Evolutionary conservation across 2,113 vertebrate genomes (phyloP), one percentile per base, ranked within the genome.

Genomic region (Xiphophorus couchianus): DNA sequence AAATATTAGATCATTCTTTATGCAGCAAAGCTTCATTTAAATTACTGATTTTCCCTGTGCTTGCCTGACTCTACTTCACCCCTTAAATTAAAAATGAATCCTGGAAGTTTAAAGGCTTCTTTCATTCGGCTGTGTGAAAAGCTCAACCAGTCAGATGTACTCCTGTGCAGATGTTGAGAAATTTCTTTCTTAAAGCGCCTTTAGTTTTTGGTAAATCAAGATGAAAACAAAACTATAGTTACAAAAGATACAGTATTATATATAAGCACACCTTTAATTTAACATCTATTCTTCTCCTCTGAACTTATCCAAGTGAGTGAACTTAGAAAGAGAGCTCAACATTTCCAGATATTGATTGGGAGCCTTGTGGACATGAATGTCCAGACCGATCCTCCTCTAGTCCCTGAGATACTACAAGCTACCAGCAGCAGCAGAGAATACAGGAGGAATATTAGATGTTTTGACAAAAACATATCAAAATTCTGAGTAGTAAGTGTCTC

Each of bases 261-360:
- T 48, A 0, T 25, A 22, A 54, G 8, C 51, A 10, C 8, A n/a
- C 25, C 51, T 58, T 25, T 58, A 25, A 58, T 58, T 58, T 58
- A n/a, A n/a, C 51, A 6, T 58, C 25, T n/a, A 19, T 1, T 17
- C 25, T 54, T 54, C 51, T 17, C 8, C 51, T 58, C 17, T 25
- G 25, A 30, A 65, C 44, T 6, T 33, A 10, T 61, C 69, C 17
- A 22, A 77, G 66, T 70, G 48, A 33, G 68, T 13, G 29, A 81
- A 88, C 73, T 64, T 30, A 42, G 69, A 61, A 69, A 62, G 61
- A 67, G 29, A 71, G 85, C 30, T 58, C 65, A 37, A 90, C 90
- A 92, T 91, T 86, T 80, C 63, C 69, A 69, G 70, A 81, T 88
- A 92, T 90, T 78, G 89, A 93, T 92, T 87, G 81, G 77, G 58